Evolutionary conservation across 1,140 invertebrate genomes (phyloP), one percentile per base, ranked within the genome.

Genomic region (Leptinotarsa lineolata): DNA sequence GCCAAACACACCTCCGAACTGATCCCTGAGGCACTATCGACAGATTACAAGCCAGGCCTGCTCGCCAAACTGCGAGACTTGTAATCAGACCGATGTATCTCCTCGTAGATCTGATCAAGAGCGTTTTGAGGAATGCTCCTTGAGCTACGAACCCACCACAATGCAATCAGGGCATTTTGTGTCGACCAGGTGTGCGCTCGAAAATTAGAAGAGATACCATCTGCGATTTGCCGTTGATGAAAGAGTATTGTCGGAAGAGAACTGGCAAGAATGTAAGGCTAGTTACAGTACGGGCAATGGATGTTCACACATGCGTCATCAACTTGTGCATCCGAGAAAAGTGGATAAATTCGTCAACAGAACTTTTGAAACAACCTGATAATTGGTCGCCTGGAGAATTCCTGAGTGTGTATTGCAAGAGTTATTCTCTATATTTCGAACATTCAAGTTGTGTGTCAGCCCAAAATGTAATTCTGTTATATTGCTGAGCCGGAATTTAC

Each of bases 91-190:
- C 0, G 48, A 54, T n/a, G 30, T 39, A 54, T 54, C 48, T 54
- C 24, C 24, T 16, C 48, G 16, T 54, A 54, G 48, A 54, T 54
- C 48, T 15, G 15, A 54, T 54, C 48, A 39, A 39, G 30, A 39
- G 2, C 30, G 30, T 39, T 39, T 39, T 54, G 48, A 54, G 48
- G 48, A 54, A 54, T 54, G 48, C 48, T 54, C 48, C 48, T 18
- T 16, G n/a, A 54, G 48, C 48, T 54, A 54, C 48, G 48, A 54
- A 13, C 48, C 48, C n/a, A 54, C 48, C 48, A 54, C 16, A 54
- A 54, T n/a, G 48, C 48, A 18, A 54, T 54, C n/a, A 54, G 48
- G 48, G 16, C 48, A 54, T 54, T 54, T 54, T 54, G 48, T 54
- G 15, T 2, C 15, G 6, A 18, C 48, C 48, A 54, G 48, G 48